Evolutionary conservation across 2,797 vertebrate genomes (phyloP), one percentile per base, ranked within the genome.

Genomic region (Xenops minutus): DNA sequence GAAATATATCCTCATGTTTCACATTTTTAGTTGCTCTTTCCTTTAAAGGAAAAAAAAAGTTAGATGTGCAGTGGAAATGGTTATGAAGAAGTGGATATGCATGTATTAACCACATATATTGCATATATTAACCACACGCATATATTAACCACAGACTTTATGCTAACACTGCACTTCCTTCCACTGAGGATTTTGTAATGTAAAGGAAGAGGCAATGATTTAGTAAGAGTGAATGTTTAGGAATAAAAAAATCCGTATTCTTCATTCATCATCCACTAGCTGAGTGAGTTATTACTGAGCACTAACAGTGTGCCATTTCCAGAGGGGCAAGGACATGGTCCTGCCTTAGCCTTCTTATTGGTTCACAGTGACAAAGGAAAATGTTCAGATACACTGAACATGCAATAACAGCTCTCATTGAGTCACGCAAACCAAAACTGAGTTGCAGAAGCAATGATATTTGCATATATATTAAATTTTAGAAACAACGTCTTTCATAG

Each of bases 1-100:
- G 43, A 93, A 94, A 92, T 36, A 26, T 6, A 93, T 79, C 41
- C 13, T 94, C 46, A n/a, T 26, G 44, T 59, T 95, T 95, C 69
- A 93, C 9, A 3, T 66, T 79, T 83, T 79, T 59, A 49, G 27
- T 51, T 90, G 64, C n/a, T 78, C 34, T 73, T 77, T 86, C 59
- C 52, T 84, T 74, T 77, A 79, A 92, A 96, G 44, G 36, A 26
- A 18, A 74, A 86, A 82, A 79, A 62, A 39, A 32, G 24, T 76
- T 67, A 58, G 72, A 69, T 3, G 10, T 77, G 67, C 22, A 78
- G 44, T 74, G 18, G 91, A 90, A 88, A 94, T 37, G 39, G 48
- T 72, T 78, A 74, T 9, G n/a, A 92, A 72, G 76, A 79, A 55
- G 34, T 39, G 30, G 62, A 73, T 75, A 79, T 24, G 51, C 10